Percentiles rank a stretch among this genome's conserved stretches.
phyloP scores from a whole-genome alignment of 2,888 invertebrate species.

The Hypolimnas misippus region DNA sequence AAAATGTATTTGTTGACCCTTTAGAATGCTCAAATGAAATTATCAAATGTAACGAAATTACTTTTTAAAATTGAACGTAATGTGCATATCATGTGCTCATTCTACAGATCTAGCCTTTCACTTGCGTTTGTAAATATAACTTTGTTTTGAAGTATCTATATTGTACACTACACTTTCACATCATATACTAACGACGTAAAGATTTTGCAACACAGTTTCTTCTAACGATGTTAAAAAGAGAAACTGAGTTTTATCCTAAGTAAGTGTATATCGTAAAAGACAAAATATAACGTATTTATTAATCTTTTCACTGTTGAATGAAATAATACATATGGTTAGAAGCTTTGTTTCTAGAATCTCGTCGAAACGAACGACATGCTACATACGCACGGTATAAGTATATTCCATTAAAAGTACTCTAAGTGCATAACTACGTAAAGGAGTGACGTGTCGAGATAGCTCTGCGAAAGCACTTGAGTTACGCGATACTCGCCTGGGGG shows the following conservation, averaged over 20 bases:
- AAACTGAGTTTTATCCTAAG: neutral
- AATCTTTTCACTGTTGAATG: neutral
- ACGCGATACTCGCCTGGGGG: conserved; percentile 65
- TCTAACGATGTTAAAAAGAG: neutral
- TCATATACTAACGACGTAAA: conserved; percentile 10
- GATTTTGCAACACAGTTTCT: neutral
- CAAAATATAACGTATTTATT: neutral
- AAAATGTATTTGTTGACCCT: conserved; percentile 57
- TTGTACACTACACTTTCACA: conserved; percentile 19
- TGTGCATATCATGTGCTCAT: neutral
- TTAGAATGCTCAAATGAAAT: conserved; percentile 14
- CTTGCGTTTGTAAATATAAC: conserved; percentile 6
- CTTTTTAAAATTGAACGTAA: neutral
- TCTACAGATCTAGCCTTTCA: conserved; percentile 11
- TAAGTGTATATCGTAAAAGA: neutral
- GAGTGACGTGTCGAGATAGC: conserved; percentile 54
- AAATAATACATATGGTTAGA: neutral
- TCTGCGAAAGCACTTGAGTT: conserved; percentile 49
- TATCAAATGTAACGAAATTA: conserved; percentile 1
- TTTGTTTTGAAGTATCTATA: conserved; percentile 23
- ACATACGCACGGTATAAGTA: neutral
- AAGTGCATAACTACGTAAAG: conserved; percentile 45
- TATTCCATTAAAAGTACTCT: conserved; percentile 42
- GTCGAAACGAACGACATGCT: neutral
- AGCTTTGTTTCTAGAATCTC: neutral